These are phyloP conservation scores for Meteorus sp. DNA, from an alignment of 1,140 invertebrate species.

Conservation along the genomic window DNA sequence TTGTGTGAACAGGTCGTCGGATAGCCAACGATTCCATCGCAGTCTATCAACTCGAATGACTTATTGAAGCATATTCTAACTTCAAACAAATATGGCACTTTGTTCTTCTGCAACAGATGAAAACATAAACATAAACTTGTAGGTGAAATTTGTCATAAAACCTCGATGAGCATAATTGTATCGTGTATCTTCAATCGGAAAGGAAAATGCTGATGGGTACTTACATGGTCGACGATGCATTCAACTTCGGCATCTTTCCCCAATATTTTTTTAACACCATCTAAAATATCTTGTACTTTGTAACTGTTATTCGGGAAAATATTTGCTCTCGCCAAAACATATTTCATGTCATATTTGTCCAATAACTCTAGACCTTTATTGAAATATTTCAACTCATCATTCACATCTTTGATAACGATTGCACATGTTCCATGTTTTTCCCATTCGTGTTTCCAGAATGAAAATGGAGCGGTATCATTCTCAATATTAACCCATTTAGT, in stretches of 20 bases:
- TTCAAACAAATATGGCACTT: constrained; percentile 64
- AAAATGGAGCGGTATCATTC: constrained; percentile 61
- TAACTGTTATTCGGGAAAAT: constrained; percentile 67
- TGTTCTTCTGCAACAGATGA: constrained; percentile 52
- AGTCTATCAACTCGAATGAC: constrained; percentile 62
- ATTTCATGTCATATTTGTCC: constrained; percentile 66
- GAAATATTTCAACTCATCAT: constrained; percentile 76
- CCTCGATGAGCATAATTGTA: no score
- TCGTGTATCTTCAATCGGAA: constrained; percentile 16
- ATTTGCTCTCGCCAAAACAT: constrained; percentile 60
- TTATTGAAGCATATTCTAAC: constrained; percentile 72
- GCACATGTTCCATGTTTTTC: constrained; percentile 84
- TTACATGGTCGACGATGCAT: constrained; percentile 41
- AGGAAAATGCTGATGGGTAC: constrained; percentile 17
- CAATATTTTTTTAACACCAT: constrained; percentile 55
- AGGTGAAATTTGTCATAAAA: not conserved
- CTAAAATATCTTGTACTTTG: constrained; percentile 60
- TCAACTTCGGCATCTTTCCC: constrained; percentile 33
- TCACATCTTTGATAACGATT: constrained; percentile 61
- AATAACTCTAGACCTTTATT: constrained; percentile 66
- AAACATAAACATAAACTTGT: not conserved
- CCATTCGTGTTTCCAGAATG: constrained; percentile 85
- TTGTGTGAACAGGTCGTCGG: constrained; percentile 64
- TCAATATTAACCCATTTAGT: constrained; percentile 76
- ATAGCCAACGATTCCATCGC: constrained; percentile 57